phyloP scores from a whole-genome alignment of 2,113 vertebrate genomes.

The Abramis brama region DNA sequence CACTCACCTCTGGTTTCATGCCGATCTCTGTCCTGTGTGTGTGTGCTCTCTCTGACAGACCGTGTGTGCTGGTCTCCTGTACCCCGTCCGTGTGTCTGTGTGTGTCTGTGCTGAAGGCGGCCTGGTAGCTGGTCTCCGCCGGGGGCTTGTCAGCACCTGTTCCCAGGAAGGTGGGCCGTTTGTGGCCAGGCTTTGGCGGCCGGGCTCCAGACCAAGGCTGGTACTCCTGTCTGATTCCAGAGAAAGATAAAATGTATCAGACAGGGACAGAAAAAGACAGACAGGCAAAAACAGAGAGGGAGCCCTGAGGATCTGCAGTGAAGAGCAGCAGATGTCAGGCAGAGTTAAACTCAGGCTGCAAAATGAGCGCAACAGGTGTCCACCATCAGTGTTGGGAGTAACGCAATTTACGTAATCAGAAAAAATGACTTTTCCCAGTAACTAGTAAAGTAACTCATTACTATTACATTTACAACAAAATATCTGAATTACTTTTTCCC shows the following conservation, averaged over 20 bases:
- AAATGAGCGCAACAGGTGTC: neutral
- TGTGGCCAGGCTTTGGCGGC: conserved; percentile 82
- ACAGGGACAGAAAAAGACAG: neutral
- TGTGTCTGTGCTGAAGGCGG: conserved; percentile 77
- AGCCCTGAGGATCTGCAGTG: neutral
- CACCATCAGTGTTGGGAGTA: too few relatives aligned
- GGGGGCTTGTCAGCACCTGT: conserved; percentile 72
- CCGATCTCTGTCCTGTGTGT: conserved; percentile 50
- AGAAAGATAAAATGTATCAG: conserved; percentile 25
- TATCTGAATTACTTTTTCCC: too few relatives aligned
- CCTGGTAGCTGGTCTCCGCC: conserved; percentile 85
- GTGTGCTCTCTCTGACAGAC: conserved; percentile 59
- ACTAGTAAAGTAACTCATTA: neutral
- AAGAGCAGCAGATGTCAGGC: neutral
- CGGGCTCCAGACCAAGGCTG: conserved; percentile 85
- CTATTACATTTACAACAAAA: too few relatives aligned
- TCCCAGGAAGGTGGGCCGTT: conserved; percentile 74
- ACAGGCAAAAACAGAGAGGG: neutral
- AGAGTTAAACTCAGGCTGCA: neutral
- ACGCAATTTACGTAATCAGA: too few relatives aligned
- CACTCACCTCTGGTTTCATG: conserved; percentile 69
- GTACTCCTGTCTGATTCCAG: conserved; percentile 83
- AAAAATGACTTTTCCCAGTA: neutral
- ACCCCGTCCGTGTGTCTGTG: conserved; percentile 64
- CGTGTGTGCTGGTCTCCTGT: conserved; percentile 53